Evolutionary conservation across 1,140 invertebrate species (phyloP), one percentile per base, ranked within the genome.

Genomic region (Babylonia areolata): DNA sequence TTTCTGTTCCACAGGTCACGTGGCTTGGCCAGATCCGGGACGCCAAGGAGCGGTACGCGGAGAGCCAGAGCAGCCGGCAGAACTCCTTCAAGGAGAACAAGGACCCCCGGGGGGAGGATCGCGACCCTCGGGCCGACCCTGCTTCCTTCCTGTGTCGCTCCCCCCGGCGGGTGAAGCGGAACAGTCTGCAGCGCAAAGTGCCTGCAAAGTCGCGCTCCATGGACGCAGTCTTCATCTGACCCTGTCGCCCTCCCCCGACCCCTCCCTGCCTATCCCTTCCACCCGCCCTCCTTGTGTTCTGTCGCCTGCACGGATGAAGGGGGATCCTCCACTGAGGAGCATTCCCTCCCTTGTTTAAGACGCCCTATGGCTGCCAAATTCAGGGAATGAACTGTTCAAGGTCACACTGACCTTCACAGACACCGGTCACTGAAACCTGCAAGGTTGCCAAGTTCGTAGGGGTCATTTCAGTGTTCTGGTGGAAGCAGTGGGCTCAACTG

Each of bases 41-140:
- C 86, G 95, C 95, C 3, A 95, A 95, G 88, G 95, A 96, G 87
- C 94, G 94, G 78, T 96, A 95, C 95, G 95, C 95, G 82, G 90
- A 87, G 46, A 87, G 31, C 15, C 51, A 85, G 31, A 84, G 69
- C 23, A 86, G 86, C 71, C 83, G 85, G 23, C 84, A 84, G 71
- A 86, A 79, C 77, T 89, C 88, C n/a, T 87, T 89, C 85, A 89
- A 87, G 69, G 88, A 89, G 46, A 89, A 88, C 84, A 85, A 54
- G 42, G 85, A 87, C 77, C 83, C 85, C 3, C 86, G 80, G 35
- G 71, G 58, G 2, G 88, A 84, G 23, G 83, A 79, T 1, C 81
- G 71, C 58, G 40, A 39, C 46, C 11, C 33, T 17, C n/a, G 40
- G 39, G 15, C 6, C 31, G 40, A 37, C 31, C 71, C 73, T 28